A percentile compares a stretch with the other conserved stretches of the same genome.
These are phyloP conservation scores for Bergia puertoricense DNA, from an alignment of 92 coral and sea anemone species.

Conservation along the genomic window DNA sequence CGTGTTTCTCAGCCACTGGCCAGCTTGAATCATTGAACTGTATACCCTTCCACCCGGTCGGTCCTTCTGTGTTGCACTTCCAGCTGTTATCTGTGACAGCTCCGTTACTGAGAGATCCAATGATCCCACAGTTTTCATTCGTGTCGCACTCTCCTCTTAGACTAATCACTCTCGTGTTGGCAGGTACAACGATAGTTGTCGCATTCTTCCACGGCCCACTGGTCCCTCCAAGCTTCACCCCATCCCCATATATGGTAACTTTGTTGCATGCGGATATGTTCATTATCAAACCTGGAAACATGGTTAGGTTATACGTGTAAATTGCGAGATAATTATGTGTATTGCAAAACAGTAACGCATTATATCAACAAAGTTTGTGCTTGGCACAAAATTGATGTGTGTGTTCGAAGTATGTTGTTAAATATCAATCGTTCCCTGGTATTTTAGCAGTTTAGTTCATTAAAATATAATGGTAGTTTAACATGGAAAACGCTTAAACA, in stretches of 20 bases:
- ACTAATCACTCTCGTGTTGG: conserved; percentile 16
- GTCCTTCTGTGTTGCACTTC: conserved; percentile 20
- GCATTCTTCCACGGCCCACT: neutral
- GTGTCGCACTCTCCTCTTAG: conserved; percentile 28
- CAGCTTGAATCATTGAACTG: conserved; percentile 27
- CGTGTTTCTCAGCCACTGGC: conserved; percentile 28
- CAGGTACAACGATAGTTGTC: neutral
- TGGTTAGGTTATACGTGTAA: too few species aligned
- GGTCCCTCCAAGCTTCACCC: conserved; percentile 7
- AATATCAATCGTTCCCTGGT: too few species aligned
- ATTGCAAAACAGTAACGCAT: neutral
- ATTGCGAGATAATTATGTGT: neutral
- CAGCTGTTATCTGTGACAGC: conserved; percentile 24
- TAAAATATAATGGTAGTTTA: neutral
- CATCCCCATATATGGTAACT: conserved; percentile 25
- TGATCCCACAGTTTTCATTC: conserved; percentile 33
- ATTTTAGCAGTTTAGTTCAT: neutral
- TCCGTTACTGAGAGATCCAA: conserved; percentile 20
- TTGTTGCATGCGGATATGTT: conserved; percentile 28
- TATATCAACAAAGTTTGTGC: neutral
- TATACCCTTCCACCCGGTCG: neutral
- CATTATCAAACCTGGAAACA: conserved; percentile 4
- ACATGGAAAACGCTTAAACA: neutral
- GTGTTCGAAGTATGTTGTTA: neutral
- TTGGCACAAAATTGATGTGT: too few species aligned